phyloP scores from a whole-genome alignment of 2,888 invertebrate genomes.

The Hydriomena furcata region DNA sequence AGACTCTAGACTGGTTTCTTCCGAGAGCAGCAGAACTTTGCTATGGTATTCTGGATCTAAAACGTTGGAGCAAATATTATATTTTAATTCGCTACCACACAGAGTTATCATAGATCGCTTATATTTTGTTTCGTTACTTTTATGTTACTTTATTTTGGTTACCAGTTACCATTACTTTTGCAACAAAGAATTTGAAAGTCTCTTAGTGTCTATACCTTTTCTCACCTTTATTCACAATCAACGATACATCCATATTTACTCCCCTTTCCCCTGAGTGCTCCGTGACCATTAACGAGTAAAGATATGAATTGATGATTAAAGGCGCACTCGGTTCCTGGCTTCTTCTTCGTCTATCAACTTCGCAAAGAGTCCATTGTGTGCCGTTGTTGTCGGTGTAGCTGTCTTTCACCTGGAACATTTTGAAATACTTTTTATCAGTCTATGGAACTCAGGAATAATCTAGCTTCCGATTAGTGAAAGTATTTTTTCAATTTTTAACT shows the following conservation, averaged over 20 bases:
- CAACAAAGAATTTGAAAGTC: too few species aligned
- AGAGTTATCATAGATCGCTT: not conserved
- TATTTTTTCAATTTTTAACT: too few species aligned
- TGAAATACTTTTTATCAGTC: not conserved
- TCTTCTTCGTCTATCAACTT: conserved; percentile 55
- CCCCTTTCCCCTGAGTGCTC: conserved; percentile 73
- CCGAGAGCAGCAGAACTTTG: conserved; percentile 84
- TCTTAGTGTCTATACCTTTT: not conserved
- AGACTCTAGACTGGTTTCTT: conserved; percentile 85
- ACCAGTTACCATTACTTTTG: not conserved
- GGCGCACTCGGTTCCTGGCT: conserved; percentile 58
- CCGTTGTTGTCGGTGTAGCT: conserved; percentile 89
- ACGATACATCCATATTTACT: conserved; percentile 84
- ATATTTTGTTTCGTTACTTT: too few species aligned
- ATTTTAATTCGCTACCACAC: too few species aligned
- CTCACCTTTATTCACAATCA: conserved; percentile 83
- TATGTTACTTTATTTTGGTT: too few species aligned
- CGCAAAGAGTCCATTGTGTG: conserved; percentile 87
- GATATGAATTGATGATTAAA: conserved; percentile 86
- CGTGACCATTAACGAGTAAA: conserved; percentile 86
- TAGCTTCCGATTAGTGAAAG: too few species aligned
- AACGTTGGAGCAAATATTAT: too few species aligned
- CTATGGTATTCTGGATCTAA: conserved; percentile 85
- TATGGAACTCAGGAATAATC: too few species aligned
- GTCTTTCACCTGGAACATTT: conserved; percentile 80